Evolutionary conservation across 2,113 vertebrate species (phyloP).

Genomic region (Fulmarus glacialis): DNA sequence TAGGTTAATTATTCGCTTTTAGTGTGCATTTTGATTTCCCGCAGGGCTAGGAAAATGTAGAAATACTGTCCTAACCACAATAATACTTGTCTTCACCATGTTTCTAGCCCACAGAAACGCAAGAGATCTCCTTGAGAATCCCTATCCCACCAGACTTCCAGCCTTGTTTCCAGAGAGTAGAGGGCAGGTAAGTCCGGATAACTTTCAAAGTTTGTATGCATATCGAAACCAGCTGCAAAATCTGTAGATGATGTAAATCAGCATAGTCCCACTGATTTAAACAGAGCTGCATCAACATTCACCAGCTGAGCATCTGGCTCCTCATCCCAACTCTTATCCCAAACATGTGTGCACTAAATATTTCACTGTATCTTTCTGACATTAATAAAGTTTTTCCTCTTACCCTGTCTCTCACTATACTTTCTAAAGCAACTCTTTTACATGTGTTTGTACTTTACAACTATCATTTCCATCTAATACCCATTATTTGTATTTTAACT

Average conservation of each 20-base stretch:
- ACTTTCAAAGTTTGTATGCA: neutral
- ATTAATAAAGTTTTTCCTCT: constrained; percentile 40
- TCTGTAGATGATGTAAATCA: constrained; percentile 50
- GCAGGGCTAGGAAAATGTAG: constrained; percentile 52
- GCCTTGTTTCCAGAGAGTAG: constrained; percentile 54
- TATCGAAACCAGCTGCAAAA: constrained; percentile 43
- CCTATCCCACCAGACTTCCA: constrained; percentile 46
- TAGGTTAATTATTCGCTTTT: constrained; percentile 50
- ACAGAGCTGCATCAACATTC: constrained; percentile 35
- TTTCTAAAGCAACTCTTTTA: constrained; percentile 14
- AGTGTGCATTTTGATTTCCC: constrained; percentile 68
- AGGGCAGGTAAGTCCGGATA: constrained; percentile 20
- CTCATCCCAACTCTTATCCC: constrained; percentile 23
- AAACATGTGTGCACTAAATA: constrained; percentile 58
- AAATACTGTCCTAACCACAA: constrained; percentile 52
- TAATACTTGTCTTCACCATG: constrained; percentile 35
- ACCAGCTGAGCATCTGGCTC: constrained; percentile 60
- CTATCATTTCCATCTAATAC: constrained; percentile 13
- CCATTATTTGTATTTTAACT: constrained; percentile 41
- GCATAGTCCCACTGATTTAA: constrained; percentile 20
- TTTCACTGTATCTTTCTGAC: constrained; percentile 51
- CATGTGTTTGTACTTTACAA: constrained; percentile 50
- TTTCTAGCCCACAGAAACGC: constrained; percentile 51
- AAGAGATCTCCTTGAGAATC: constrained; percentile 42
- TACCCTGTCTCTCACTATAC: neutral